phyloP scores from a whole-genome alignment of 2,888 invertebrate genomes.

The Argyresthia goedartella region DNA sequence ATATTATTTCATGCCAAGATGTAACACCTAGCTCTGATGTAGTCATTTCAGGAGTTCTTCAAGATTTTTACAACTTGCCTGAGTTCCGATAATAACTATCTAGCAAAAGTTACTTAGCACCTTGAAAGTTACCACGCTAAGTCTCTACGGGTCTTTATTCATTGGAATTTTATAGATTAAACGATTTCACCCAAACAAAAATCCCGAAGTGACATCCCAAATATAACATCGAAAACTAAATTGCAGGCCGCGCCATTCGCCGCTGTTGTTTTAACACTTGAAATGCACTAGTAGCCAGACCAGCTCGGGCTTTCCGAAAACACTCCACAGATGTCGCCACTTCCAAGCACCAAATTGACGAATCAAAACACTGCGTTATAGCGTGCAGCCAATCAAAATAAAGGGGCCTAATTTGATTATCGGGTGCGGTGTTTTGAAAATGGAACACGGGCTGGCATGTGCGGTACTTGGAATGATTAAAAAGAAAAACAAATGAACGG shows the following conservation, averaged over 20 bases:
- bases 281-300: background rate
- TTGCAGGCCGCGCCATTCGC: slow-evolving; percentile 16
- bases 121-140: no score
- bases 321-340: slow-evolving; percentile 40
- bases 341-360: slow-evolving; percentile 31
- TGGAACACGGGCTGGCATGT: slow-evolving; percentile 12
- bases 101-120: no score
- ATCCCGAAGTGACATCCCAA: background rate
- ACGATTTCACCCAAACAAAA: background rate
- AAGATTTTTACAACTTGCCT: no score
- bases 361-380: slow-evolving; percentile 56
- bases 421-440: slow-evolving; percentile 11
- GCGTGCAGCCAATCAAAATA: slow-evolving; percentile 59
- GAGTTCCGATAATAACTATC: no score
- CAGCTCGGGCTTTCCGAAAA: no score
- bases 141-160: no score
- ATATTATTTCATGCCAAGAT: no score
- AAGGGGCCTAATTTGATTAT: slow-evolving; percentile 30
- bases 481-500: no score
- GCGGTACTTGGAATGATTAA: background rate
- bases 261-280: slow-evolving; percentile 52
- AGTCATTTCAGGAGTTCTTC: no score
- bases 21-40: no score
- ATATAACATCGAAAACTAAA: background rate
- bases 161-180: background rate